Conservation (phyloP, 1,140 invertebrate genomes). For the Caerostris darwini region DNA sequence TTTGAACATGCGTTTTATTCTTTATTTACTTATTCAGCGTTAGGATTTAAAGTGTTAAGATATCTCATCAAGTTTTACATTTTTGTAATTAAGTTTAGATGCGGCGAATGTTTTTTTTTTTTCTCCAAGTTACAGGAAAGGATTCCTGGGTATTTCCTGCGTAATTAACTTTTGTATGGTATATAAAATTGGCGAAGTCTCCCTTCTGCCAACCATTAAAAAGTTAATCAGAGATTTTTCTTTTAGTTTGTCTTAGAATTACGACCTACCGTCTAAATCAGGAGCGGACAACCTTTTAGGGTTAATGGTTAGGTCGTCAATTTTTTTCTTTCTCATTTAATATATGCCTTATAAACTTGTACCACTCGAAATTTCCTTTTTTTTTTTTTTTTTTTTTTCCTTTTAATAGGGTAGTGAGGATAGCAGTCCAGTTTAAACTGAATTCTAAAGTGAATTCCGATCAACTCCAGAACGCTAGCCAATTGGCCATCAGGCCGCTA, state of each 20-base stretch:
- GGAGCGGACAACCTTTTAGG: too few species aligned
- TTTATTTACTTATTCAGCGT: neutral
- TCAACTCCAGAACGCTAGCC: too few species aligned
- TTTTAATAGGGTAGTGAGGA: too few species aligned
- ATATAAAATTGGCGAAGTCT: neutral
- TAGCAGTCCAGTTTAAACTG: too few species aligned
- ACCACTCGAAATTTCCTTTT: too few species aligned
- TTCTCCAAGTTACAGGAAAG: neutral
- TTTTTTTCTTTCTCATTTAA: too few species aligned
- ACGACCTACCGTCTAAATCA: neutral
- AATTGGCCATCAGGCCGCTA: too few species aligned
- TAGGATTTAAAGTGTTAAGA: neutral
- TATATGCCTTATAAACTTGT: too few species aligned
- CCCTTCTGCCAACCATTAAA: neutral
- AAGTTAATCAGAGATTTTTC: neutral
- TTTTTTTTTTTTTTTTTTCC: too few species aligned
- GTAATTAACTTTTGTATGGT: neutral
- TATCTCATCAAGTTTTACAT: neutral
- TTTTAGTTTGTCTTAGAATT: neutral
- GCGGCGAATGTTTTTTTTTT: neutral
- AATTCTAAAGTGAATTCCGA: too few species aligned
- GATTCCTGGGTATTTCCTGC: too few species aligned
- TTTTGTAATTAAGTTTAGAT: neutral
- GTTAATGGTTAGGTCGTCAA: too few species aligned
- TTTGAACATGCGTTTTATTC: slow-evolving; percentile 21